Conservation (phyloP, 2,888 invertebrate species). For the Pseudolycoriella hygida region DNA sequence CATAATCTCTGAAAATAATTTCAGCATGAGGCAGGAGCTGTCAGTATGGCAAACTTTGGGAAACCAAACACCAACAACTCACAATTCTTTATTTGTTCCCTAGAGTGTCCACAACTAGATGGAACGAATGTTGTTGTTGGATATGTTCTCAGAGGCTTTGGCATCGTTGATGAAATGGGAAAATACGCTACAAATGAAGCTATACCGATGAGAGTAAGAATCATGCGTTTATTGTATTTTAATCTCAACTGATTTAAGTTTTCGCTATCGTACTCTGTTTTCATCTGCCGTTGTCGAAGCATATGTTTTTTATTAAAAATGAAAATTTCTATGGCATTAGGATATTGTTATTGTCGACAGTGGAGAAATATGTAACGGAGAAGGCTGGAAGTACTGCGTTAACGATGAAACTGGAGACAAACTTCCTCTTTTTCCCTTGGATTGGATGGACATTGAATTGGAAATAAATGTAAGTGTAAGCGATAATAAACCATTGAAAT, state of each 20-base stretch:
- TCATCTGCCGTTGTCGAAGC: slow-evolving; percentile 1
- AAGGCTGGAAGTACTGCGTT: slow-evolving; percentile 47
- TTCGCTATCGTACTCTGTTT: neutral
- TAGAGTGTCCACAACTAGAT: slow-evolving; percentile 58
- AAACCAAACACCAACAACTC: slow-evolving; percentile 73
- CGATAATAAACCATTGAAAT: neutral
- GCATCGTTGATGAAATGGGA: slow-evolving; percentile 53
- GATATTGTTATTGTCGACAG: slow-evolving; percentile 32
- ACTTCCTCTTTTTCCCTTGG: slow-evolving; percentile 62
- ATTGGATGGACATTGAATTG: slow-evolving; percentile 40
- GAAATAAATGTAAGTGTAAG: neutral
- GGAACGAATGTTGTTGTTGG: slow-evolving; percentile 71
- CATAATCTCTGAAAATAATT: slow-evolving; percentile 13
- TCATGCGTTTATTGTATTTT: slow-evolving; percentile 9
- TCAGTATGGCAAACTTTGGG: slow-evolving; percentile 70
- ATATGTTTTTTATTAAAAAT: slow-evolving; percentile 30
- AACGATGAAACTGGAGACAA: slow-evolving; percentile 51
- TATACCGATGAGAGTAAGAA: slow-evolving; percentile 38
- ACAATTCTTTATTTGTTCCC: slow-evolving; percentile 82
- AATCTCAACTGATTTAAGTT: too few relatives aligned
- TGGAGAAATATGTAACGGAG: slow-evolving; percentile 44
- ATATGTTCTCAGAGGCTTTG: slow-evolving; percentile 56
- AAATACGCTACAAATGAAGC: slow-evolving; percentile 38
- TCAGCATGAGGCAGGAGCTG: slow-evolving; percentile 44
- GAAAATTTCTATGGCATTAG: slow-evolving; percentile 33